Evolutionary conservation across 92 coral and sea anemone species (phyloP), one percentile per base, ranked within the genome.

Genomic region (Blastomussa wellsi): DNA sequence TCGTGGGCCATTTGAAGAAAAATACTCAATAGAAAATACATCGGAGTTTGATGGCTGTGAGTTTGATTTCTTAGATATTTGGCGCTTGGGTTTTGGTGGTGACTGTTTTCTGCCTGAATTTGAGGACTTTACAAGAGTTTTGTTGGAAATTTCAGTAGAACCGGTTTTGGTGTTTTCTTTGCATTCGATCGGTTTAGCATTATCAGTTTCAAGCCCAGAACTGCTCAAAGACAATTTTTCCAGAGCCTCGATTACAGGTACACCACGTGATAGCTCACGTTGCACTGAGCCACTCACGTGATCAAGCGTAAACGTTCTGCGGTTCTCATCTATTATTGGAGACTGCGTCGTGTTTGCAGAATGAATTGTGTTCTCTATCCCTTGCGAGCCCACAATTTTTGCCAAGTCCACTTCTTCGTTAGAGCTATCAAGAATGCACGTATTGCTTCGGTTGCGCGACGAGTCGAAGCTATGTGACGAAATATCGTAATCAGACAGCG

Each of bases 301-400:
- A 39, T 93, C 98, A 8, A 95, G 86, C 19, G 90, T 93, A 74
- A 88, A 91, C 28, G 98, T 95, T 32, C 87, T 84, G 13, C 97
- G 90, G 36, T 89, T 90, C 28, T 86, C 88, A 29, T 44, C 29
- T 0, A 35, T 77, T 33, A 77, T 38, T 4, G 44, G 17, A 81
- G 51, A 48, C 36, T 36, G 22, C 35, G 80, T 60, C 68, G 71
- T 20, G 38, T 79, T n/a, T 57, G 66, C 55, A 10, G 35, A 6
- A 38, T 48, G 24, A 74, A 85, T 0, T 19, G 59, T 35, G n/a
- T 36, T 52, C 5, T 68, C 71, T 32, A 35, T 68, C 32, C 32
- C 22, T 11, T 17, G 41, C 3, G 84, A 37, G 19, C 35, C 33
- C 31, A 55, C 24, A 22, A 28, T 7, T 51, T 78, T 77, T 32